A percentile compares a stretch with the other conserved stretches of the same genome.
phyloP scores from a whole-genome alignment of 2,113 vertebrate genomes.

The Perca fluviatilis region DNA sequence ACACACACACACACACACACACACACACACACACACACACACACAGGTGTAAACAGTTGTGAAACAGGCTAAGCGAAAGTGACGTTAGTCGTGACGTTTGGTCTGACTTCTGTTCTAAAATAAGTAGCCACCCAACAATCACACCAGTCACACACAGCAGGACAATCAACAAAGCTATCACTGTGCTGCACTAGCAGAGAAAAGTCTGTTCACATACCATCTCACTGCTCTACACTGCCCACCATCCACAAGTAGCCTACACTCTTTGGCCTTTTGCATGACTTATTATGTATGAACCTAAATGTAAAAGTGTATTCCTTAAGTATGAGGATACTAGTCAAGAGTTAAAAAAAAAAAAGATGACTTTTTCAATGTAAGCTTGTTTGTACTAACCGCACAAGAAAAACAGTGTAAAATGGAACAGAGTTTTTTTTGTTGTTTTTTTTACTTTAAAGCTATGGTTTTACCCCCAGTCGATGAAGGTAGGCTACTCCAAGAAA shows the following conservation, averaged over 20 bases:
- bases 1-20: too few species aligned
- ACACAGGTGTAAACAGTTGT: too few species aligned
- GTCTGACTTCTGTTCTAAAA: conserved; percentile 64
- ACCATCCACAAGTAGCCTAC: neutral
- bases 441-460: too few species aligned
- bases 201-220: conserved; percentile 24
- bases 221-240: conserved; percentile 1
- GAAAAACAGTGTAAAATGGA: too few species aligned
- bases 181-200: conserved; percentile 61
- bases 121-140: conserved; percentile 66
- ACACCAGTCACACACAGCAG: conserved; percentile 72
- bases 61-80: too few species aligned
- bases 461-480: too few species aligned
- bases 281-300: too few species aligned
- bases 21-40: too few species aligned
- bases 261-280: neutral
- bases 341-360: neutral
- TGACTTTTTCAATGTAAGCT: neutral
- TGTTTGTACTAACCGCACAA: neutral
- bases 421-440: too few species aligned
- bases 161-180: conserved; percentile 79
- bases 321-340: neutral
- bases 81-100: too few species aligned
- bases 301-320: neutral
- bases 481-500: too few species aligned